Percentiles rank a stretch among this genome's conserved stretches.
These are phyloP conservation scores for Artibeus jamaicensis DNA, from an alignment of 2,797 vertebrate species.

Conservation along the genomic window DNA sequence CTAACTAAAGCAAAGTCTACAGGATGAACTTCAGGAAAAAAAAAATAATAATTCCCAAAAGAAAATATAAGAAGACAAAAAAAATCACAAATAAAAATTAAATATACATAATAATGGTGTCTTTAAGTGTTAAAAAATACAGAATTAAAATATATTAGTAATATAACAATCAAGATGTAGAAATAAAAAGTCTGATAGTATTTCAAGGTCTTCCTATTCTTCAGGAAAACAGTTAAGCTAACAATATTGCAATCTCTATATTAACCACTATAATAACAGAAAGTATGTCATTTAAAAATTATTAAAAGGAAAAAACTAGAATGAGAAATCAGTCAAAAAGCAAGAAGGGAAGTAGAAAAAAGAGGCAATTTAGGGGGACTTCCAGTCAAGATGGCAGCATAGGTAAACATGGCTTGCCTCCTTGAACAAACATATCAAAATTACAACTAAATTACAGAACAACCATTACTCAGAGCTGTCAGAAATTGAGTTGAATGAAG, in stretches of 20 bases:
- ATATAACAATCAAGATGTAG: background rate
- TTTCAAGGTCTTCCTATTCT: background rate
- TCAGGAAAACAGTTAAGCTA: background rate
- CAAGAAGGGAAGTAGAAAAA: background rate
- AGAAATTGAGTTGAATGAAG: too few species aligned
- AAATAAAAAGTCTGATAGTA: background rate
- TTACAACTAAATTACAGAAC: too few species aligned
- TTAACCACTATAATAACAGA: background rate
- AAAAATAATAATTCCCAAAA: background rate
- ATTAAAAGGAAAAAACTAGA: background rate
- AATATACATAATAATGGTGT: background rate
- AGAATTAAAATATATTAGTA: background rate
- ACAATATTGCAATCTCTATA: background rate
- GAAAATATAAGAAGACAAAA: background rate
- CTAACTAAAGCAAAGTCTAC: background rate
- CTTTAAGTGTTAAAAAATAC: background rate
- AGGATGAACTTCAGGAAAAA: background rate
- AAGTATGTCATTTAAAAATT: background rate
- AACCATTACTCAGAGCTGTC: too few species aligned
- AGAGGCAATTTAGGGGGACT: background rate
- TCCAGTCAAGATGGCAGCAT: too few species aligned
- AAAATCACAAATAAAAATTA: background rate
- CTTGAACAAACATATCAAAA: too few species aligned
- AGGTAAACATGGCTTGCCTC: too few species aligned
- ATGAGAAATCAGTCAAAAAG: background rate